phyloP scores from a whole-genome alignment of 2,113 vertebrate genomes.

The Nyctibius bracteatus region DNA sequence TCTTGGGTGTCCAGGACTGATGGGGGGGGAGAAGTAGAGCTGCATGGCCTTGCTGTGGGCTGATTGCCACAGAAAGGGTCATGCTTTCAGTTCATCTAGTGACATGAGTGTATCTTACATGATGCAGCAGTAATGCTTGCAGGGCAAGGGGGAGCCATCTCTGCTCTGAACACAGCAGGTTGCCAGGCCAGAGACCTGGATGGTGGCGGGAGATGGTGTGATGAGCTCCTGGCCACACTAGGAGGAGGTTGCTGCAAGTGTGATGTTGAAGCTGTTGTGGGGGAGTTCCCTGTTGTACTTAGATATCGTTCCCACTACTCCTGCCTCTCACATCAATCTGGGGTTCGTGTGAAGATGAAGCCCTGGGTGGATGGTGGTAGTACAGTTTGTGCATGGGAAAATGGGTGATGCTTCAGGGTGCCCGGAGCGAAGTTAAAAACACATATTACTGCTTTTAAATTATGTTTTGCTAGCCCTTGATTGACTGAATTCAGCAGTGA shows the following conservation, averaged over 20 bases:
- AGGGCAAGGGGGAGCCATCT: neutral
- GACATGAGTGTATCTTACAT: rapidly evolving
- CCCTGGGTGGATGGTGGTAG: neutral
- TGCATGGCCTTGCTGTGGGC: neutral
- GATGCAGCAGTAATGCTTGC: neutral
- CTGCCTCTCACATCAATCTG: neutral
- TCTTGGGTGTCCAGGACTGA: neutral
- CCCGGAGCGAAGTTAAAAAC: neutral
- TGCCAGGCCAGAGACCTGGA: neutral
- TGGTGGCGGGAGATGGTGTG: too few species aligned
- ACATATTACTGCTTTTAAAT: rapidly evolving
- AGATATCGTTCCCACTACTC: neutral
- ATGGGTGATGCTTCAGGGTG: neutral
- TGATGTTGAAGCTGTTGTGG: neutral
- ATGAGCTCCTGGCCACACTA: neutral
- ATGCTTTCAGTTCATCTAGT: neutral
- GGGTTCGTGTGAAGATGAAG: neutral
- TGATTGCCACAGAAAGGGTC: neutral
- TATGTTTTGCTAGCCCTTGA: neutral
- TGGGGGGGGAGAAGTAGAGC: neutral
- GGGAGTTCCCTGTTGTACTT: neutral
- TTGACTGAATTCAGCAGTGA: neutral
- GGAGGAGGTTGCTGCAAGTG: neutral
- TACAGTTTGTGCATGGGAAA: neutral
- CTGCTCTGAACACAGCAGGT: neutral